Evolutionary conservation across 2,888 invertebrate genomes (phyloP).

Genomic region (Acronicta alni): DNA sequence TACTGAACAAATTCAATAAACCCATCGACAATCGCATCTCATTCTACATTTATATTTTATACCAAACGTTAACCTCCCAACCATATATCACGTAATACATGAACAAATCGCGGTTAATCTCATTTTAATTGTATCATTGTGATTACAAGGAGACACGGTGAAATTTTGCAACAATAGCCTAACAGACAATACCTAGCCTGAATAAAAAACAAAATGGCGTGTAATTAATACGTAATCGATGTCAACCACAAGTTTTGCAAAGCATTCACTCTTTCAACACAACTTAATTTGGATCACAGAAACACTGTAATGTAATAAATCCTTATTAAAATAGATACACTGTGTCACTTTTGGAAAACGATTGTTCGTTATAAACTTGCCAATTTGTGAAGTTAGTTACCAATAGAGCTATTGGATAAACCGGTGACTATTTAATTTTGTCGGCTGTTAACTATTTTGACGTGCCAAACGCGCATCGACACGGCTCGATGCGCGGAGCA

Average conservation of each 20-base stretch:
- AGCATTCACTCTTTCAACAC: constrained; percentile 36
- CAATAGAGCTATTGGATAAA: constrained; percentile 34
- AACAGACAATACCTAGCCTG: constrained; percentile 46
- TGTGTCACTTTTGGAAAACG: constrained; percentile 31
- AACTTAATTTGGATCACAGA: constrained; percentile 30
- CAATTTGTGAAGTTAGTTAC: constrained; percentile 19
- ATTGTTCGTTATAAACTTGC: constrained; percentile 20
- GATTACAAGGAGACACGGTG: constrained; percentile 37
- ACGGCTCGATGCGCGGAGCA: constrained; percentile 55
- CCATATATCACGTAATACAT: constrained; percentile 5
- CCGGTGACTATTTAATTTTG: constrained; percentile 44
- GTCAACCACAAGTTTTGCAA: constrained; percentile 56
- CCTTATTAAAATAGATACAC: constrained; percentile 23
- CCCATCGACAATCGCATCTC: too few species aligned
- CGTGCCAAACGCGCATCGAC: constrained; percentile 48
- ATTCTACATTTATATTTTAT: not conserved
- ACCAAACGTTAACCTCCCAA: not conserved
- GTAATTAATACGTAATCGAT: constrained; percentile 68
- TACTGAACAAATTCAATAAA: too few species aligned
- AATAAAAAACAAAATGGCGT: constrained; percentile 53
- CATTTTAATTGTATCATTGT: constrained; percentile 41
- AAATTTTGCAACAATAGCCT: constrained; percentile 46
- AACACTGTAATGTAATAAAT: constrained; percentile 19
- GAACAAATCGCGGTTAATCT: constrained; percentile 29
- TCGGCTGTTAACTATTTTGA: constrained; percentile 48